Conservation (phyloP, 2,888 invertebrate species). For the Atrina japonica region DNA sequence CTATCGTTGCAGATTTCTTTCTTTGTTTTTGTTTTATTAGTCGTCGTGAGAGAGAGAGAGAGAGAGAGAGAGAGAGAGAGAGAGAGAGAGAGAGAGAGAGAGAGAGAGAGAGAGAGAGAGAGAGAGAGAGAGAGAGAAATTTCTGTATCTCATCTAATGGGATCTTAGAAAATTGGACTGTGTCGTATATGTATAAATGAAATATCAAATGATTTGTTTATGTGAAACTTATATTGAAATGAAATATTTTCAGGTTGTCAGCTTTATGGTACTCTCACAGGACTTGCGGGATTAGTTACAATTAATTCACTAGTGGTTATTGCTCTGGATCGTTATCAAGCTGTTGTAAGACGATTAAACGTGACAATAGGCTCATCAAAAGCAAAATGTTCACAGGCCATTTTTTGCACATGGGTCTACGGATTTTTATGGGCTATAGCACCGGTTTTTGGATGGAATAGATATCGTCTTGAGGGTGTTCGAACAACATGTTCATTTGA, state of each 20-base stretch:
- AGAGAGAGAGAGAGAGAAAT: no score
- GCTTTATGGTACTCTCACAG: slow-evolving; percentile 45
- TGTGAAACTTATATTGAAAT: no score
- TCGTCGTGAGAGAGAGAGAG: no score
- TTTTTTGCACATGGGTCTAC: slow-evolving; percentile 41
- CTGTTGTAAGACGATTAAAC: slow-evolving; percentile 40
- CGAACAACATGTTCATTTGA: slow-evolving; percentile 56
- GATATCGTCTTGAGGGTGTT: slow-evolving; percentile 49
- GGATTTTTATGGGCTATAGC: slow-evolving; percentile 43
- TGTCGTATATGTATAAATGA: no score
- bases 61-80: no score
- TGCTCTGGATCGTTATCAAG: slow-evolving; percentile 49
- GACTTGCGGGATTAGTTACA: slow-evolving; percentile 46
- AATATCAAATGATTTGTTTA: no score
- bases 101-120: no score
- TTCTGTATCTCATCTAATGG: no score
- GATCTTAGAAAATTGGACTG: no score
- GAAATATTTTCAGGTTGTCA: slow-evolving; percentile 50
- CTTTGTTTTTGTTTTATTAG: no score
- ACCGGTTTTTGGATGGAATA: slow-evolving; percentile 45
- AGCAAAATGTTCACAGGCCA: slow-evolving; percentile 33
- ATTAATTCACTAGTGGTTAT: slow-evolving; percentile 54
- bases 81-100: no score
- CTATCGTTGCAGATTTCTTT: no score
- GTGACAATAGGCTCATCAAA: slow-evolving; percentile 36